Conservation (phyloP, 1,140 invertebrate species). For the Aphelinus certus region DNA sequence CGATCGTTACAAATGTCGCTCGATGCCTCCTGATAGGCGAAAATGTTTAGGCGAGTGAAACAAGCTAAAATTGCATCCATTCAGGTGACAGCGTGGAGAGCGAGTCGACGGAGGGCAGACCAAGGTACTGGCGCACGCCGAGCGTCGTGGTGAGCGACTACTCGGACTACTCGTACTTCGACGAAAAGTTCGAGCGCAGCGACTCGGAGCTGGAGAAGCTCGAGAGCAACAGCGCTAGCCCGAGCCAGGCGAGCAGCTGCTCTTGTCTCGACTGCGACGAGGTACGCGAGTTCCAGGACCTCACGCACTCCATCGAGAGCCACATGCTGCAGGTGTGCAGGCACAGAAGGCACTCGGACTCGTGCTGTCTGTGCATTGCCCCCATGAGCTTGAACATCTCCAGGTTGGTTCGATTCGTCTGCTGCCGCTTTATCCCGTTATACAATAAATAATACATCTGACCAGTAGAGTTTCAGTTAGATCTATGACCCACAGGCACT, state of each 20-base stretch:
- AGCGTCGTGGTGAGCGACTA: slow-evolving; percentile 87
- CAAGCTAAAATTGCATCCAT: slow-evolving; percentile 15
- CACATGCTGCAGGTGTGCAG: slow-evolving; percentile 51
- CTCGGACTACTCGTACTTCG: slow-evolving; percentile 73
- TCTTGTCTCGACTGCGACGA: slow-evolving; percentile 61
- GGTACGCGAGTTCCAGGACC: slow-evolving; percentile 50
- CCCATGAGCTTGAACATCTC: slow-evolving; percentile 29
- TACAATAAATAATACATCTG: no score
- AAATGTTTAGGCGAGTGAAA: no score
- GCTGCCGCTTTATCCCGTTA: no score
- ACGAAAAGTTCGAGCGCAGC: slow-evolving; percentile 58
- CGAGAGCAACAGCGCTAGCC: slow-evolving; percentile 49
- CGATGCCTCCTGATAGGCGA: no score
- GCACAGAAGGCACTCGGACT: slow-evolving; percentile 58
- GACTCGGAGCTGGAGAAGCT: slow-evolving; percentile 56
- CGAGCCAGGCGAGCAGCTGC: slow-evolving; percentile 58
- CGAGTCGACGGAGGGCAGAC: slow-evolving; percentile 61
- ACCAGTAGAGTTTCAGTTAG: no score
- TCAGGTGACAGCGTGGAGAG: slow-evolving; percentile 60
- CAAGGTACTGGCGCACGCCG: slow-evolving; percentile 77
- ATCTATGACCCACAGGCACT: no score
- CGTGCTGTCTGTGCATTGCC: slow-evolving; percentile 52
- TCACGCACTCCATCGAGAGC: slow-evolving; percentile 38
- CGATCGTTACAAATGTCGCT: no score
- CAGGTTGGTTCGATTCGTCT: not conserved